Base-by-base conservation (phyloP, 92 coral and sea anemone species). In the Metridium senile region DNA sequence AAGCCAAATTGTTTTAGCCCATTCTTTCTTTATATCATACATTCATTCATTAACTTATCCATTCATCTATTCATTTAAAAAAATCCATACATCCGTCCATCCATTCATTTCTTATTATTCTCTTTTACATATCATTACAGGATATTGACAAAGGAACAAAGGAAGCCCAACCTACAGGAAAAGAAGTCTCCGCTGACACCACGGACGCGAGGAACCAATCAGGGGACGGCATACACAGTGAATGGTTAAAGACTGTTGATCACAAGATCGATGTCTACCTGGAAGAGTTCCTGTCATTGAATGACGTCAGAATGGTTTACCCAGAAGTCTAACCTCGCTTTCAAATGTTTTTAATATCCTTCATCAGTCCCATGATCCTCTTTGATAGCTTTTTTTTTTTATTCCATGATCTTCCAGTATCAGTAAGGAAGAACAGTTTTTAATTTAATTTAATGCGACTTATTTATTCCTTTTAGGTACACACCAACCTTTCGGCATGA, bases 281-380 rank as follows among this genome's bases (percentile, higher is more conserved):
- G 34, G 81, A 65, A n/a, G 81, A 76, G 81, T 76, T 34, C 29
- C 65, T 76, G 63, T 39, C 70, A 52, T 52, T 76, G 46, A 49
- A 64, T 25, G 73, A 70, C 46, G 81, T 76, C 46, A 63, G 47
- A 49, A 45, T 76, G 72, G 61, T 76, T 29, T 76, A 76, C 23
- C 81, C 81, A 62, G 74, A 76, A 52, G 72, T 76, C 72, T 76
- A 65, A 65, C 39, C 69, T 11, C 16, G 25, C 61, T 21, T 11
- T 54, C 20, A 54, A n/a, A n/a, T n/a, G n/a, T n/a, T n/a, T n/a
- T n/a, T n/a, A n/a, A n/a, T n/a, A n/a, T n/a, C n/a, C n/a, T n/a
- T n/a, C n/a, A n/a, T n/a, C n/a, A n/a, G n/a, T n/a, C n/a, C n/a
- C n/a, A n/a, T n/a, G n/a, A n/a, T n/a, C n/a, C n/a, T n/a, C n/a